Base-by-base conservation (phyloP, 1,140 invertebrate genomes). In the Magallana angulata region DNA sequence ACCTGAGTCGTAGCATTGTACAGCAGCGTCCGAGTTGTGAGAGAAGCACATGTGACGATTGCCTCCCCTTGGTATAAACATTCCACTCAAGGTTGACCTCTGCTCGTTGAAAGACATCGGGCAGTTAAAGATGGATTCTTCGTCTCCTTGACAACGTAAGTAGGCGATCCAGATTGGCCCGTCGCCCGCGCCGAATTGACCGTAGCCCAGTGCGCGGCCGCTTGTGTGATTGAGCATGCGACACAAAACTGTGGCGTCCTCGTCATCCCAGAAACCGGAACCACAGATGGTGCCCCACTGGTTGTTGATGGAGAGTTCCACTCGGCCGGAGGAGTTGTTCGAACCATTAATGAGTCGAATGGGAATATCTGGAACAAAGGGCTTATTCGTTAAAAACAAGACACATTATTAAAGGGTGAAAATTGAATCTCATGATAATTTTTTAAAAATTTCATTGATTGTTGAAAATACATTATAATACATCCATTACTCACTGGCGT, bases 51-150 rank as follows among this genome's bases (percentile, higher is more conserved):
- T 59, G 18, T n/a, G 56, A 24, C 82, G 84, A 9, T 24, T 84
- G 0, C 57, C 57, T 16, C 71, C 71, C 57, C 88, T 14, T 76
- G 82, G 82, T 24, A 86, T 30, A 36, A 86, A 89, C n/a, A 71
- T 68, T 4, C 85, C 71, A n/a, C 68, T 57, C n/a, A 62, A 84
- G 18, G 57, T 68, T 14, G 60, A 57, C 36, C 71, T 16, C n/a
- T 88, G 84, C 6, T 76, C 80, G 58, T 89, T 89, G 9, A 89
- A 89, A 1, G 83, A 96, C 90, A 97, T 96, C 16, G 87, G 94
- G 92, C 97, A 97, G 58, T 96, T 94, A 57, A 96, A 95, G 9
- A 97, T 91, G 76, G 94, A 94, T 0, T 95, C 95, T 93, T 91
- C 90, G 59, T 85, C 85, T 0, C 90, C 90, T 24, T 85, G 88